Evolutionary conservation across 2,113 vertebrate species (phyloP).

Genomic region (Gulo gulo): DNA sequence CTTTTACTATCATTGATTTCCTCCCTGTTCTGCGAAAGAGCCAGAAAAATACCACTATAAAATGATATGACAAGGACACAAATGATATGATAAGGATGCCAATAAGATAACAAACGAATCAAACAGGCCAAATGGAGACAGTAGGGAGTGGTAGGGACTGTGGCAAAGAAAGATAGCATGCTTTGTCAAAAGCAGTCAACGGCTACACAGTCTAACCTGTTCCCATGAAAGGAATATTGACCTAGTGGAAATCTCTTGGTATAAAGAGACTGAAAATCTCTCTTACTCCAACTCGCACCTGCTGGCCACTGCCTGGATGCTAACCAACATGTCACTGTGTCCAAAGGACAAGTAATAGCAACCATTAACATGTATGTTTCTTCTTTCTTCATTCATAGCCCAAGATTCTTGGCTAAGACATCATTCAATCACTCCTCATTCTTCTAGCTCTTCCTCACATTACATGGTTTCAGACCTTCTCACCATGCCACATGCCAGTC

Average conservation of each 20-base stretch:
- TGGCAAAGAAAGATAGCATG: not conserved
- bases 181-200: not conserved
- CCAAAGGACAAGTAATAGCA: not conserved
- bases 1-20: not conserved
- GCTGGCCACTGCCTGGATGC: not conserved
- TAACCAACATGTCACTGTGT: not conserved
- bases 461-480: not conserved
- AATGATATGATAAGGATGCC: not conserved
- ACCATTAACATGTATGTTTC: no score
- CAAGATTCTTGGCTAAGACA: not conserved
- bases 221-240: not conserved
- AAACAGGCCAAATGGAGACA: not conserved
- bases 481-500: not conserved
- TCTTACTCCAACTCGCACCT: not conserved
- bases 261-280: not conserved
- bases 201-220: not conserved
- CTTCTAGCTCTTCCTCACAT: not conserved
- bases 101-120: not conserved
- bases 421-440: not conserved
- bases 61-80: not conserved
- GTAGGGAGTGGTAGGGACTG: rapidly evolving
- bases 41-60: not conserved
- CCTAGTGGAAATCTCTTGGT: not conserved
- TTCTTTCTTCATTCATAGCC: not conserved
- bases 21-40: not conserved